phyloP scores from a whole-genome alignment of 2,888 invertebrate species.

The Drosophila phalerata region DNA sequence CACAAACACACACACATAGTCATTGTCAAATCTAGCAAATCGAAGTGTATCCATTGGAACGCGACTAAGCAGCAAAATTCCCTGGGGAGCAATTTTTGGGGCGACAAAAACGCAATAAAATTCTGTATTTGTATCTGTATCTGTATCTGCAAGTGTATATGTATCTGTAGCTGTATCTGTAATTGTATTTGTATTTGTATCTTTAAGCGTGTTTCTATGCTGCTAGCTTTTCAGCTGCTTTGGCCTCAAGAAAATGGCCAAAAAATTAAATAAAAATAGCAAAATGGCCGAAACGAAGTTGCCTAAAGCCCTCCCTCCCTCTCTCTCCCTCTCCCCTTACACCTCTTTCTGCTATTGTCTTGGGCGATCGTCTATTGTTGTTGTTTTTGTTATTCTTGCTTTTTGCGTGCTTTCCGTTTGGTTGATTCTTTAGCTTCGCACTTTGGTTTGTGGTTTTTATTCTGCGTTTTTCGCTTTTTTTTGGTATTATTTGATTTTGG shows the following conservation, averaged over 20 bases:
- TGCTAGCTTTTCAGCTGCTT: neutral
- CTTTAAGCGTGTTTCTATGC: slow-evolving; percentile 12
- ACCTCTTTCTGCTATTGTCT: neutral
- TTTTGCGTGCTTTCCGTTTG: slow-evolving; percentile 65
- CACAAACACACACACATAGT: slow-evolving; percentile 17
- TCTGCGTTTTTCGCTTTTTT: too few relatives aligned
- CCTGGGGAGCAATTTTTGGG: slow-evolving; percentile 76
- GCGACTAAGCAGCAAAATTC: slow-evolving; percentile 52
- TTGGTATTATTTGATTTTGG: slow-evolving; percentile 16
- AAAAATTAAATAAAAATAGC: slow-evolving; percentile 69
- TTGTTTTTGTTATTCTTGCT: slow-evolving; percentile 11
- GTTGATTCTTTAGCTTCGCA: slow-evolving; percentile 58
- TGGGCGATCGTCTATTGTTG: slow-evolving; percentile 20
- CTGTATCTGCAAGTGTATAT: slow-evolving; percentile 16
- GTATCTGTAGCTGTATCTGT: slow-evolving; percentile 14
- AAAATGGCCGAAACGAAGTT: slow-evolving; percentile 53
- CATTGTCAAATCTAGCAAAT: slow-evolving; percentile 75
- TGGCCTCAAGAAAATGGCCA: slow-evolving; percentile 39
- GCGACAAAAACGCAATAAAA: slow-evolving; percentile 57
- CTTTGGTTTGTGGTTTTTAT: slow-evolving; percentile 28
- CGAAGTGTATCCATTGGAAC: slow-evolving; percentile 77
- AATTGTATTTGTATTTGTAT: slow-evolving; percentile 6
- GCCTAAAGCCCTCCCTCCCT: neutral
- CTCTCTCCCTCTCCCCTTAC: too few relatives aligned
- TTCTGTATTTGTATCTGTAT: slow-evolving; percentile 26